phyloP scores from a whole-genome alignment of 2,113 vertebrate species.

The Plotosus lineatus region DNA sequence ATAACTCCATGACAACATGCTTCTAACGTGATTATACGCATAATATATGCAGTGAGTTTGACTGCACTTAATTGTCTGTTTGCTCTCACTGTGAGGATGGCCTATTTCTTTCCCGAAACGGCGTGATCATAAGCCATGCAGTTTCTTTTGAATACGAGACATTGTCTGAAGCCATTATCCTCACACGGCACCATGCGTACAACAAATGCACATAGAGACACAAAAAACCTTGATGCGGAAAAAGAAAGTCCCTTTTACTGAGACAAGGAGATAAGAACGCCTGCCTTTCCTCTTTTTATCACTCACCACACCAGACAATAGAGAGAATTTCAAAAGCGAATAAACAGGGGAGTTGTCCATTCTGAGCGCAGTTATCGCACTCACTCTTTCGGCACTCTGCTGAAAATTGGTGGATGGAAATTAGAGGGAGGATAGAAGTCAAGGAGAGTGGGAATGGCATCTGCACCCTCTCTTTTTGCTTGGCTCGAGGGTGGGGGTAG shows the following conservation, averaged over 20 bases:
- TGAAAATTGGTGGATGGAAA: conserved; percentile 44
- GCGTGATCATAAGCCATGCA: conserved; percentile 14
- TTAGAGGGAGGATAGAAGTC: conserved; percentile 41
- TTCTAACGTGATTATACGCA: conserved; percentile 36
- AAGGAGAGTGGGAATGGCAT: conserved; percentile 24
- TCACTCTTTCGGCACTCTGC: conserved; percentile 27
- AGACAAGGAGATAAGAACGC: conserved; percentile 53
- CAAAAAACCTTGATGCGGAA: conserved; percentile 34
- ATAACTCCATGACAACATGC: conserved; percentile 37
- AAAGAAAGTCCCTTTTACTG: conserved; percentile 54
- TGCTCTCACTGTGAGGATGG: conserved; percentile 42
- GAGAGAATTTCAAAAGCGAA: conserved; percentile 53
- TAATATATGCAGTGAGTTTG: conserved; percentile 35
- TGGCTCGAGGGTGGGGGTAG: conserved; percentile 31
- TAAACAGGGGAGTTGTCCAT: conserved; percentile 53
- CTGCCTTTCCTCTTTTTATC: conserved; percentile 54
- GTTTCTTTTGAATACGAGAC: conserved; percentile 51
- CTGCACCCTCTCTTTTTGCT: conserved; percentile 31
- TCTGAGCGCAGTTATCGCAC: conserved; percentile 48
- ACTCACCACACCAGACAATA: conserved; percentile 51
- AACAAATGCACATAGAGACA: conserved; percentile 48
- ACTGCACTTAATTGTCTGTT: conserved; percentile 40
- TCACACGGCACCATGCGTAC: conserved; percentile 37
- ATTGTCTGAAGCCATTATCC: conserved; percentile 57
- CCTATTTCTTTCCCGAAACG: conserved; percentile 36